A percentile compares a stretch with the other conserved stretches of the same genome.
These are phyloP conservation scores for Drosophila repleta DNA, from an alignment of 1,140 invertebrate genomes.

Conservation along the genomic window DNA sequence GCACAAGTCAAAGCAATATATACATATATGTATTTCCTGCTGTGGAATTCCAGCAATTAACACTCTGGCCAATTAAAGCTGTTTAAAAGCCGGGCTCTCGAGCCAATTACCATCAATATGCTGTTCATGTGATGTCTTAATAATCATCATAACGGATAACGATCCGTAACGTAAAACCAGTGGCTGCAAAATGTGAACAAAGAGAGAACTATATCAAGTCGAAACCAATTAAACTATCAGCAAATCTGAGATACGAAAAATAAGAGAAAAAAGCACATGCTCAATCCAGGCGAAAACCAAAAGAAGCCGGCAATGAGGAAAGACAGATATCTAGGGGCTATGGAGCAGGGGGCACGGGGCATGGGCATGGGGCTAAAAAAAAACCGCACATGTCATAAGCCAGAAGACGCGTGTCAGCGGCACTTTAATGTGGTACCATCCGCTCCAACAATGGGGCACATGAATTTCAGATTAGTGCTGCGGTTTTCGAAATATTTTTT, in stretches of 20 bases:
- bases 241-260: conserved; percentile 60
- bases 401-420: conserved; percentile 69
- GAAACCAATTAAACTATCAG: conserved; percentile 76
- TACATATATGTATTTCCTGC: background rate
- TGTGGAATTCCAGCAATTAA: conserved; percentile 15
- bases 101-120: conserved; percentile 68
- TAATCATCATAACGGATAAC: conserved; percentile 50
- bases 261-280: conserved; percentile 49
- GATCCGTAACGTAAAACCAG: conserved; percentile 59
- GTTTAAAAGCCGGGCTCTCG: background rate
- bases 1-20: background rate
- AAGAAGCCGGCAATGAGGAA: conserved; percentile 9
- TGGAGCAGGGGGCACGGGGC: background rate
- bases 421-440: conserved; percentile 67
- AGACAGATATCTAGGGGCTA: background rate
- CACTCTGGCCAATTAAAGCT: conserved; percentile 12
- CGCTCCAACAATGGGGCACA: conserved; percentile 43
- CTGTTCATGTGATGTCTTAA: conserved; percentile 64
- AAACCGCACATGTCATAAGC: conserved; percentile 70
- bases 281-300: conserved; percentile 34
- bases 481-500: background rate
- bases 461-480: conserved; percentile 56
- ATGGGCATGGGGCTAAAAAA: conserved; percentile 18
- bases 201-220: conserved; percentile 52
- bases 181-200: conserved; percentile 44